Evolutionary conservation across 37 sponge, comb jelly and placozoan genomes (phyloP), one percentile per base, ranked within the genome.

Genomic region (Sycon ciliatum): DNA sequence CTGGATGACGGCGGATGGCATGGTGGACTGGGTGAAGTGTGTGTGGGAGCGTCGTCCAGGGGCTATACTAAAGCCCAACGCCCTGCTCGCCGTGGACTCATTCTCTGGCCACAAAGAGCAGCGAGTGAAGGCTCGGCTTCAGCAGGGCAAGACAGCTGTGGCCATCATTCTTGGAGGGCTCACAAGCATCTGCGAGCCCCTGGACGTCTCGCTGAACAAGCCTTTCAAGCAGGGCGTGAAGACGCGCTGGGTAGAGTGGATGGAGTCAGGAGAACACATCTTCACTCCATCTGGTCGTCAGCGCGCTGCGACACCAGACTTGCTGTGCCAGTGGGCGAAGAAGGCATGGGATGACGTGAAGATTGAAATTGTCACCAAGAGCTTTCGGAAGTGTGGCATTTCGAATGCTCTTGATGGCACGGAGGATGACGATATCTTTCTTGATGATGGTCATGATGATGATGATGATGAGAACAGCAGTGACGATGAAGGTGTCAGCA

Each of bases 1-100:
- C 1, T 71, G 83, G 78, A 77, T 82, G 82, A 76, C 75, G 57
- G 72, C 76, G 32, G 33, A 71, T 0, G n/a, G 76, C 22, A 82
- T 76, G 24, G 39, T 69, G 49, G 76, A 75, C 4, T 81, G 78
- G 77, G 53, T 77, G 32, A 16, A 61, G 0, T 35, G 13, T 32
- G 67, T 20, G 4, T 71, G 77, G 83, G 83, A 73, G 2, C 24
- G 36, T 13, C n/a, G n/a, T n/a, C n/a, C n/a, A n/a, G n/a, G n/a
- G n/a, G n/a, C n/a, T n/a, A n/a, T n/a, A n/a, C n/a, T n/a, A n/a
- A n/a, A n/a, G n/a, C n/a, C n/a, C n/a, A n/a, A n/a, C n/a, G n/a
- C n/a, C n/a, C n/a, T n/a, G n/a, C n/a, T n/a, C n/a, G n/a, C n/a
- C n/a, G n/a, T n/a, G n/a, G n/a, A n/a, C n/a, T n/a, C n/a, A n/a